These are phyloP conservation scores for Alethe castanea DNA, from an alignment of 2,113 vertebrate genomes.

Conservation along the genomic window DNA sequence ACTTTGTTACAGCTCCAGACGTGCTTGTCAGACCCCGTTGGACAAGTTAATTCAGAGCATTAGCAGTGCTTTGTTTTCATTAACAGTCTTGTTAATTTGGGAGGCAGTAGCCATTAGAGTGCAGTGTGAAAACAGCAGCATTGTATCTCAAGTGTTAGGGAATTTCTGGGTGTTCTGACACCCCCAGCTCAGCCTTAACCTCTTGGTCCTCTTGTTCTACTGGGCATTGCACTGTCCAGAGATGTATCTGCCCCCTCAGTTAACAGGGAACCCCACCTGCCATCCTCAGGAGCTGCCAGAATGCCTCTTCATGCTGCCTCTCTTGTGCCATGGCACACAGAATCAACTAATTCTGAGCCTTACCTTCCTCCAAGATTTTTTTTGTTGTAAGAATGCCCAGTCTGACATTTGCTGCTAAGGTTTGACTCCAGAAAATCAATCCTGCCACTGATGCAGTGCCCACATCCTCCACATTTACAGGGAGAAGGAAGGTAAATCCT, in stretches of 20 bases:
- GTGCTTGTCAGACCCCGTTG: conserved; percentile 47
- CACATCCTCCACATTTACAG: fast-evolving
- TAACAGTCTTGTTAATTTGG: conserved; percentile 45
- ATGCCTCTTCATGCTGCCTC: background rate
- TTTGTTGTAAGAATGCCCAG: background rate
- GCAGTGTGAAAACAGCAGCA: background rate
- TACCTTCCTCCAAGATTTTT: background rate
- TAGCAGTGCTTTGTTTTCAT: conserved; percentile 38
- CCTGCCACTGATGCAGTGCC: background rate
- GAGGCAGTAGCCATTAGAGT: background rate
- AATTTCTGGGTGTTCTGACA: background rate
- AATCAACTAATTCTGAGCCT: background rate
- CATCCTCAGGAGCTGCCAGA: background rate
- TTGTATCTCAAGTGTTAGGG: background rate
- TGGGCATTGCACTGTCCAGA: background rate
- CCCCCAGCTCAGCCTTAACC: background rate
- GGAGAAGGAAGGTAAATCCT: background rate
- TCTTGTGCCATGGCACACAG: background rate
- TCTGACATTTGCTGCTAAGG: background rate
- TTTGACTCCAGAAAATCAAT: background rate
- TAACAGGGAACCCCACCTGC: background rate
- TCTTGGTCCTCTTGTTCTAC: background rate
- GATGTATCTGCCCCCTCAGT: background rate
- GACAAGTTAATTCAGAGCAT: conserved; percentile 35
- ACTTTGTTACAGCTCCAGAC: conserved; percentile 1